A percentile compares a stretch with the other conserved stretches of the same genome.
These are phyloP conservation scores for Sesia apiformis DNA, from an alignment of 2,888 invertebrate species.

Conservation along the genomic window DNA sequence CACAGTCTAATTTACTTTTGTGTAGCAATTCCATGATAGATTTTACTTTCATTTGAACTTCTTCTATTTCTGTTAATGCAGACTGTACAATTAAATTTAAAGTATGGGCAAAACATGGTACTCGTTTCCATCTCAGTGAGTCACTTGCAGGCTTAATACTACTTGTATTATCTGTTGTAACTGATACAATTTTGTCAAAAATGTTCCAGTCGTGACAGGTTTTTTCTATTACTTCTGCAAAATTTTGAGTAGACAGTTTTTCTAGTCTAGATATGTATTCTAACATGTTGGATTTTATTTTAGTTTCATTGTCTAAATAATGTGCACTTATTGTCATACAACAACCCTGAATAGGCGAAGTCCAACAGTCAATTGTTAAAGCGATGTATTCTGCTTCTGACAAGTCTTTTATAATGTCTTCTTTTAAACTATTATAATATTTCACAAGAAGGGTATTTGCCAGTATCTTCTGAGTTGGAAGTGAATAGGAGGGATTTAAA, in stretches of 20 bases:
- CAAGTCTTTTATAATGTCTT: not conserved
- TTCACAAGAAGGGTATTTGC: not conserved
- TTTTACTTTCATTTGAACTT: not conserved
- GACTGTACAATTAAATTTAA: conserved; percentile 4
- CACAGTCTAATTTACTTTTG: not conserved
- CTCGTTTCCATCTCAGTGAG: conserved; percentile 1
- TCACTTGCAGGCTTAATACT: not conserved
- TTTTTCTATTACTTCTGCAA: not conserved
- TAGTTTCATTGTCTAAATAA: conserved; percentile 2
- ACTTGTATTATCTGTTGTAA: not conserved
- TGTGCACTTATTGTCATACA: not conserved
- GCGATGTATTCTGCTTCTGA: not conserved
- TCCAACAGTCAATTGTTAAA: not conserved
- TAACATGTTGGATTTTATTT: not conserved
- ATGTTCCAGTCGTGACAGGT: not conserved
- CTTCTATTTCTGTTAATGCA: conserved; percentile 5
- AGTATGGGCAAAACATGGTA: conserved; percentile 4
- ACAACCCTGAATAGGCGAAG: not conserved
- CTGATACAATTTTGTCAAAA: not conserved
- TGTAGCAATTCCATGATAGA: not conserved
- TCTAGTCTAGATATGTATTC: not conserved
- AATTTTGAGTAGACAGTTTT: not conserved
- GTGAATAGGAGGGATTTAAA: not conserved
- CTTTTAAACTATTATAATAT: conserved; percentile 1
- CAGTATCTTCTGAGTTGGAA: not conserved